phyloP scores from a whole-genome alignment of 2,113 vertebrate species.

The Barnardius zonarius region DNA sequence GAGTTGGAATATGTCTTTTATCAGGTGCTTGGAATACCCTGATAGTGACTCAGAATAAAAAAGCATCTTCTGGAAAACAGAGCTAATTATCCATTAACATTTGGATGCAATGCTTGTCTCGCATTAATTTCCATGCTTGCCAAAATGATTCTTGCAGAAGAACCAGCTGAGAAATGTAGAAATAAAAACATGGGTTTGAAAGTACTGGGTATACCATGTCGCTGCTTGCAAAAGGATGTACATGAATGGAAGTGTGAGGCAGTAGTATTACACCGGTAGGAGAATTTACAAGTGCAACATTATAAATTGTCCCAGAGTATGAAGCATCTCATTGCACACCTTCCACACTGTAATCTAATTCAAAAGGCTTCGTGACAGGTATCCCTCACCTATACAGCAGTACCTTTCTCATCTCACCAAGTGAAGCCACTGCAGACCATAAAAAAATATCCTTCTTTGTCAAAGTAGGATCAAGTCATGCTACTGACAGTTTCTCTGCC shows the following conservation, averaged over 20 bases:
- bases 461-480: not conserved
- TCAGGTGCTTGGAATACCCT: not conserved
- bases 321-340: not conserved
- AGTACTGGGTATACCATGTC: not conserved
- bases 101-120: conserved; percentile 26
- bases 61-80: conserved; percentile 28
- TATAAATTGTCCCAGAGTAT: not conserved
- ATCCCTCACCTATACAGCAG: not conserved
- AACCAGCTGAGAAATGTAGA: conserved; percentile 18
- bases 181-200: conserved; percentile 50
- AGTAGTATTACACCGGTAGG: not conserved
- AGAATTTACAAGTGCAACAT: not conserved
- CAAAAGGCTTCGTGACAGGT: not conserved
- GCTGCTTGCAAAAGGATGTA: not conserved
- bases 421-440: not conserved
- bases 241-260: not conserved
- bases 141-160: conserved; percentile 33
- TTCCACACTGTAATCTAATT: not conserved
- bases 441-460: not conserved
- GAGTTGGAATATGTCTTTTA: not conserved
- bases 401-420: not conserved
- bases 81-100: conserved; percentile 54
- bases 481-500: not conserved
- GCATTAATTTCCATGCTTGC: conserved; percentile 26
- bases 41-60: conserved; percentile 1